Percentiles rank a stretch among this genome's conserved stretches.
Conservation (phyloP, 1,140 invertebrate species). For the Vanessa tameamea region DNA sequence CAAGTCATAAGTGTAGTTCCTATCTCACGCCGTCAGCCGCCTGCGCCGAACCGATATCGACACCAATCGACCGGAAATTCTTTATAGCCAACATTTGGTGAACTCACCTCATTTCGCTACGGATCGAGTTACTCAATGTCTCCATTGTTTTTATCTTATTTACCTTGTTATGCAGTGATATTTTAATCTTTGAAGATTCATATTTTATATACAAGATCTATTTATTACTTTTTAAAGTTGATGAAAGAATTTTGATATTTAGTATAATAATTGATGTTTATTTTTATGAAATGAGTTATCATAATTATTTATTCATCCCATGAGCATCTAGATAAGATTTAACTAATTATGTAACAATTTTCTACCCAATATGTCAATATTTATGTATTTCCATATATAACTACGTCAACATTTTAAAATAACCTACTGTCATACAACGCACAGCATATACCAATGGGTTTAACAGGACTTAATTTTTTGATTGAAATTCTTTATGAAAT, state of each 20-base stretch:
- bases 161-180: background rate
- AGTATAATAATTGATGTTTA: no score
- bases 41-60: conserved; percentile 35
- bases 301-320: no score
- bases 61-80: conserved; percentile 50
- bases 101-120: conserved; percentile 43
- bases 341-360: no score
- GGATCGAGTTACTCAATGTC: conserved; percentile 36
- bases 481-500: no score
- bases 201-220: background rate
- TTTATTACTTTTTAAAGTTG: background rate
- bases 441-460: no score
- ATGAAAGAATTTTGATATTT: background rate
- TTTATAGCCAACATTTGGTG: conserved; percentile 45
- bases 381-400: no score
- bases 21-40: conserved; percentile 13
- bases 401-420: no score
- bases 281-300: no score
- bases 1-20: background rate
- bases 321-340: no score
- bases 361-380: no score
- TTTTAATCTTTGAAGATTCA: background rate
- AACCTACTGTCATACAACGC: no score
- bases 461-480: no score
- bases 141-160: conserved; percentile 25